Percentiles rank a stretch among this genome's conserved stretches.
These are phyloP conservation scores for Vanessa cardui DNA, from an alignment of 2,888 invertebrate genomes.

Conservation along the genomic window DNA sequence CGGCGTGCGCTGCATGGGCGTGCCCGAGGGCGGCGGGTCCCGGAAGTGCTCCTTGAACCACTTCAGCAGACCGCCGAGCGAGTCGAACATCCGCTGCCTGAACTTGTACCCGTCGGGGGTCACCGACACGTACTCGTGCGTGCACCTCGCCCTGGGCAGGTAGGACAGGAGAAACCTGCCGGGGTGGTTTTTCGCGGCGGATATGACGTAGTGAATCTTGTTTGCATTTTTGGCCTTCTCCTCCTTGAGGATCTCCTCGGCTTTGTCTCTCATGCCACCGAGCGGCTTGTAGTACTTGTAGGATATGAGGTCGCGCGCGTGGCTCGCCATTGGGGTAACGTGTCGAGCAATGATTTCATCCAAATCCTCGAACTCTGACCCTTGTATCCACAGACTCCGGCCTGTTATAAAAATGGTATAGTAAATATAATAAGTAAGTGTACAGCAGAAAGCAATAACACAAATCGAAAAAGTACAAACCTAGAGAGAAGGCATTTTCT, in stretches of 20 bases:
- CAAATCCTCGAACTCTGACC: slow-evolving; percentile 98
- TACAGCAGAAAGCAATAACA: not conserved
- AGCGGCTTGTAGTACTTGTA: slow-evolving; percentile 94
- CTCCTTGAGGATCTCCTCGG: slow-evolving; percentile 93
- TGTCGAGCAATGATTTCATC: slow-evolving; percentile 99
- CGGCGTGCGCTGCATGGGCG: slow-evolving; percentile 86
- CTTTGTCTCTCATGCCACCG: slow-evolving; percentile 91
- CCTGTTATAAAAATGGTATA: slow-evolving; percentile 50
- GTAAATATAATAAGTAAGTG: slow-evolving; percentile 3
- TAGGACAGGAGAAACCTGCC: slow-evolving; percentile 98
- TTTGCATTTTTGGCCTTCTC: slow-evolving; percentile 94
- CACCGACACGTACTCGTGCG: slow-evolving; percentile 96
- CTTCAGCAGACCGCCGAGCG: slow-evolving; percentile 88
- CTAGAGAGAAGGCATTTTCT: slow-evolving; percentile 97
- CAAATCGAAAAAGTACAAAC: slow-evolving; percentile 71
- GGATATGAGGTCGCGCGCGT: slow-evolving; percentile 93
- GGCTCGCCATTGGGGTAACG: slow-evolving; percentile 98
- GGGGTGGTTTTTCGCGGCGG: slow-evolving; percentile 92
- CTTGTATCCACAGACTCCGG: slow-evolving; percentile 91
- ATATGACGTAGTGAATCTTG: slow-evolving; percentile 94
- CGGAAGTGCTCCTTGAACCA: slow-evolving; percentile 99
- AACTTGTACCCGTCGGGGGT: slow-evolving; percentile 97
- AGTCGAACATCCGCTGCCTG: slow-evolving; percentile 93
- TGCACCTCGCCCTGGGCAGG: slow-evolving; percentile 90
- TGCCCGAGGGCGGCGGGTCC: slow-evolving; percentile 91